These are phyloP conservation scores for Megaceryle torquata DNA, from an alignment of 2,113 vertebrate species.

Conservation along the genomic window DNA sequence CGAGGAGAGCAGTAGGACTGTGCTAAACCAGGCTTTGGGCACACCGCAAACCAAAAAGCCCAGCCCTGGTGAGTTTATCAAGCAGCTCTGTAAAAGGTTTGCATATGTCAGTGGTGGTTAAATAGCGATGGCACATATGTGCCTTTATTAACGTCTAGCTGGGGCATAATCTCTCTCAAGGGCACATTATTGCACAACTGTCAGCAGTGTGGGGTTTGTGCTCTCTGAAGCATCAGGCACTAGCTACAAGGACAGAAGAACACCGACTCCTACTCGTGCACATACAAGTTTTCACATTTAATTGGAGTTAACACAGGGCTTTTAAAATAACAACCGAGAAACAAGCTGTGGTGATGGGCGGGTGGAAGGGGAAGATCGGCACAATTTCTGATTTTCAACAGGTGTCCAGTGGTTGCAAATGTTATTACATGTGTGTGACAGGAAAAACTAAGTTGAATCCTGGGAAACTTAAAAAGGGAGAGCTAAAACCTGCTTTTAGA, in stretches of 20 bases:
- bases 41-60: background rate
- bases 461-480: background rate
- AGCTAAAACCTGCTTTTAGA: background rate
- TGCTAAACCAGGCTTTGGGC: background rate
- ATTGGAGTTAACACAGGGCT: background rate
- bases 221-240: background rate
- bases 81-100: background rate
- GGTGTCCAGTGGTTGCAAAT: background rate
- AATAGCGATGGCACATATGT: accelerated
- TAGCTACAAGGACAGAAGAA: background rate
- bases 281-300: background rate
- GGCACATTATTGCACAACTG: background rate
- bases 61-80: accelerated
- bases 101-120: background rate
- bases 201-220: background rate
- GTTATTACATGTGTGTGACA: background rate
- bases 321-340: background rate
- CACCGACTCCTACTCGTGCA: accelerated
- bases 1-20: background rate
- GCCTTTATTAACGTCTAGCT: background rate
- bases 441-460: background rate
- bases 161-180: background rate
- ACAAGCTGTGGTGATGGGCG: background rate
- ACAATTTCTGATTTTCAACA: background rate
- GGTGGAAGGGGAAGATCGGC: background rate